Conservation (phyloP, 2,797 vertebrate genomes). For the Ibycter americanus region DNA sequence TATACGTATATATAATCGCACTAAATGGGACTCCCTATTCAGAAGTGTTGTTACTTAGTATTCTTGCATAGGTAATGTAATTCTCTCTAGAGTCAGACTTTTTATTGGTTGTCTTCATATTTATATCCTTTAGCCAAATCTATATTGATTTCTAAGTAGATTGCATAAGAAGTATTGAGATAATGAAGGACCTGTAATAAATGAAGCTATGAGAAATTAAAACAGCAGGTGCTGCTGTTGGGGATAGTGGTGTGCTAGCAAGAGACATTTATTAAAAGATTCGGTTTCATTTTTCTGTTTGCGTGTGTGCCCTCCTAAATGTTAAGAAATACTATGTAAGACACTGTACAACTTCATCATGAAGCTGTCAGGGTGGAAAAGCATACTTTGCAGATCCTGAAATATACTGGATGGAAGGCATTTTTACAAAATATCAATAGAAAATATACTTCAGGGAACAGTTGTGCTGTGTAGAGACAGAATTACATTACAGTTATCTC, state of each 20-base stretch:
- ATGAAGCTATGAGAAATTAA: neutral
- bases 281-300: neutral
- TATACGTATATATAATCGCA: too few species aligned
- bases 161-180: neutral
- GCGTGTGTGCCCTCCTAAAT: neutral
- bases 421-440: constrained; percentile 36
- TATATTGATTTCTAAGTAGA: neutral
- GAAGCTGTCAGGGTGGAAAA: constrained; percentile 2
- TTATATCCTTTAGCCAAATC: neutral
- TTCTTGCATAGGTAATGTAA: neutral
- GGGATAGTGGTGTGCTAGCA: neutral
- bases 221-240: neutral
- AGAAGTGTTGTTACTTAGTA: neutral
- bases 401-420: neutral
- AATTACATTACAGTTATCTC: neutral
- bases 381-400: neutral
- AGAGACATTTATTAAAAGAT: neutral
- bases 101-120: neutral
- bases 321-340: neutral
- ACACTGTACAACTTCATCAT: neutral
- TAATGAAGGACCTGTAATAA: neutral
- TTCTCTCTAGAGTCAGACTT: neutral
- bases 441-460: constrained; percentile 8
- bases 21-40: neutral
- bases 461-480: neutral